Conservation (phyloP, 2,888 invertebrate species). For the Timema podura region DNA sequence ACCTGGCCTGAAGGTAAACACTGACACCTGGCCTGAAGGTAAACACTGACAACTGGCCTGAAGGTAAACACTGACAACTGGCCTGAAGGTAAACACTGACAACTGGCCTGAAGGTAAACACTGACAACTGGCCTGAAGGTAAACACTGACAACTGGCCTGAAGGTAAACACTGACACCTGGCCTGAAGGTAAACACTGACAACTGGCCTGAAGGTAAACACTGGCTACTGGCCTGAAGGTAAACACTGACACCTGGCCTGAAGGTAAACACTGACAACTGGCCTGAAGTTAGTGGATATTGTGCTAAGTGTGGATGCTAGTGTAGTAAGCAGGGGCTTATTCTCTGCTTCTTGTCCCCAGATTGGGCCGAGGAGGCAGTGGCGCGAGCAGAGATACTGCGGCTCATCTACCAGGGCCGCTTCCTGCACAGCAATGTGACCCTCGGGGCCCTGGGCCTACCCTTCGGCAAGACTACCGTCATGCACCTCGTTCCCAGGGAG, state of each 20-base stretch:
- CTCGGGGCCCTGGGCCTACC: conserved; percentile 96
- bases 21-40: conserved; percentile 99
- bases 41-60: conserved; percentile 38
- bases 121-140: conserved; percentile 99
- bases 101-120: neutral
- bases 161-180: too few relatives aligned
- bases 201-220: conserved; percentile 96
- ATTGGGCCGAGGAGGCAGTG: conserved; percentile 95
- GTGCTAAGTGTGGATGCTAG: too few relatives aligned
- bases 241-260: conserved; percentile 97
- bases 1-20: too few relatives aligned
- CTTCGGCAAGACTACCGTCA: conserved; percentile 96
- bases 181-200: too few relatives aligned
- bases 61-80: conserved; percentile 78
- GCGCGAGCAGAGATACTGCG: conserved; percentile 96
- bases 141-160: conserved; percentile 38
- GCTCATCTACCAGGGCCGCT: conserved; percentile 99
- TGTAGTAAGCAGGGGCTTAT: too few relatives aligned
- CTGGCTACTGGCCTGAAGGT: neutral
- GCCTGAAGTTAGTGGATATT: too few relatives aligned
- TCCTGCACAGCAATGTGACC: conserved; percentile 98
- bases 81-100: conserved; percentile 80
- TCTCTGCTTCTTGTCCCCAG: conserved; percentile 49
- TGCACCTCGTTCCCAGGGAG: conserved; percentile 99
- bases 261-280: conserved; percentile 61